Evolutionary conservation across 2,797 vertebrate genomes (phyloP), one percentile per base, ranked within the genome.

Genomic region (Notamacropus eugenii): DNA sequence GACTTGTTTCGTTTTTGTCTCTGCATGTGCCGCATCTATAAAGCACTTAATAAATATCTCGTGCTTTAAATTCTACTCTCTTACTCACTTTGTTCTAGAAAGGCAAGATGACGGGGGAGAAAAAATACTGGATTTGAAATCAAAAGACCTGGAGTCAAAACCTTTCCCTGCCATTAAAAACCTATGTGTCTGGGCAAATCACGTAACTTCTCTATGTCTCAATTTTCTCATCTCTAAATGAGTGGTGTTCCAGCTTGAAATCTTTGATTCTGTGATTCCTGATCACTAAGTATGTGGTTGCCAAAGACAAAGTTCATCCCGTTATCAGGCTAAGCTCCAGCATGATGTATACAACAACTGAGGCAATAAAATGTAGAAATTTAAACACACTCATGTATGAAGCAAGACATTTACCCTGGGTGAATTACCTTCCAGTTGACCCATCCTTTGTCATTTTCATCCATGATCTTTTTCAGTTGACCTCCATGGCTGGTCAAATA

Each of bases 401-500:
- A 93, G 92, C 55, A 74, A 54, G 58, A 91, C 31, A 94, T 27
- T 87, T 55, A 40, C 92, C 8, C 0, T 28, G 27, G 46, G 74
- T 96, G 91, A 82, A 55, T 97, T 98, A 99, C 99, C 99, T 99
- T 99, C 99, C 99, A 99, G 98, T 99, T 99, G 13, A 99, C 98
- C 99, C 99, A 99, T 98, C 99, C 99, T 99, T 99, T 99, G 98
- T 99, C 99, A 96, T 99, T 99, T 97, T 99, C 99, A 29, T 99
- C 99, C 99, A 99, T 99, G 98, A 99, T 99, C 98, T 99, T 99
- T 97, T 99, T 99, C 98, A 99, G 96, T 97, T 99, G 99, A 52
- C 99, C 99, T 5, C 99, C 99, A 2, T 99, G 99, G 96, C 99
- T 99, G 0, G 99, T 99, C 94, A 99, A 98, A 95, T 99, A 99